phyloP scores from a whole-genome alignment of 2,797 vertebrate species.

The Manis pentadactyla region DNA sequence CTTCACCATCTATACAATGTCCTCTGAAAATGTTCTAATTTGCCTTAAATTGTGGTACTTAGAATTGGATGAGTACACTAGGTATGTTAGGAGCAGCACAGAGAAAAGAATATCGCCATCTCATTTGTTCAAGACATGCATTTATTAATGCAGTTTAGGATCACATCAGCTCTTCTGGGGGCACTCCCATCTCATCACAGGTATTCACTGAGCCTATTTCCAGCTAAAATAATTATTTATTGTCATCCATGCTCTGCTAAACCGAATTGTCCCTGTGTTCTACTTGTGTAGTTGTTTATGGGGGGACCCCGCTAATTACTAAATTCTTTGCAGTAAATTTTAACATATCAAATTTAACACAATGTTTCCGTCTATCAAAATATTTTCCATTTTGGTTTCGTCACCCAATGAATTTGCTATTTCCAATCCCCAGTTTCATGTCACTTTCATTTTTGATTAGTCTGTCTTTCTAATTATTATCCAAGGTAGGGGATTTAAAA shows the following conservation, averaged over 20 bases:
- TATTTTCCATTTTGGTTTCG: background rate
- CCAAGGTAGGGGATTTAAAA: slow-evolving; percentile 29
- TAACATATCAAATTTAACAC: background rate
- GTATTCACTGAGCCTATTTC: background rate
- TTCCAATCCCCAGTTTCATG: background rate
- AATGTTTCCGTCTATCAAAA: background rate
- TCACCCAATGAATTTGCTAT: background rate
- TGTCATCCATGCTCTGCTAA: slow-evolving; percentile 46
- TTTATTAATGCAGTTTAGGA: slow-evolving; percentile 51
- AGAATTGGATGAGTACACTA: slow-evolving; percentile 23
- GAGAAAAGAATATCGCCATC: slow-evolving; percentile 32
- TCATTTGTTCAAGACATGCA: slow-evolving; percentile 54
- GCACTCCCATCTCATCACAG: background rate
- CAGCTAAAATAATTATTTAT: slow-evolving; percentile 42
- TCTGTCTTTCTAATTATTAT: slow-evolving; percentile 9
- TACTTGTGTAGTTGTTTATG: background rate
- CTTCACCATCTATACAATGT: background rate
- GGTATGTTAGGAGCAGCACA: background rate
- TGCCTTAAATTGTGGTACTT: slow-evolving; percentile 38
- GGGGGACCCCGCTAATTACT: background rate
- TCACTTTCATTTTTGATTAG: background rate
- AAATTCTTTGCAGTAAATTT: background rate
- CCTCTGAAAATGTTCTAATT: slow-evolving; percentile 43
- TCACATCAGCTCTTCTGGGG: background rate
- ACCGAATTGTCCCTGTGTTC: background rate